Conservation (phyloP, 2,113 vertebrate species). For the Tylochromis polylepis region DNA sequence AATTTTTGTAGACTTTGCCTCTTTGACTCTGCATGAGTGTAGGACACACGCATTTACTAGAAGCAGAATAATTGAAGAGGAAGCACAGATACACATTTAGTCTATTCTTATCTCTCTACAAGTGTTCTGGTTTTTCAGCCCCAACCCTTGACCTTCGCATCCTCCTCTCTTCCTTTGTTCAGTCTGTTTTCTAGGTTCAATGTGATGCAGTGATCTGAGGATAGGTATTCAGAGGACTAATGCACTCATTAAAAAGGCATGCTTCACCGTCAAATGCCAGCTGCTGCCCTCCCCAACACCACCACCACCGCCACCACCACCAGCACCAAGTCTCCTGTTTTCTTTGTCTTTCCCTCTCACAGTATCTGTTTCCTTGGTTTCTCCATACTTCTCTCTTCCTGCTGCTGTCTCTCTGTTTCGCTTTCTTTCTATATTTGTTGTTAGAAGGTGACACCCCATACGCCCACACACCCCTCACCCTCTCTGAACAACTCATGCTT, state of each 20-base stretch:
- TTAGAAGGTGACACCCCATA: constrained; percentile 62
- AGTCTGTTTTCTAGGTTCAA: constrained; percentile 29
- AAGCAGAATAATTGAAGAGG: constrained; percentile 23
- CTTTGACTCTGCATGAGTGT: not conserved
- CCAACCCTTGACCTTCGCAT: constrained; percentile 34
- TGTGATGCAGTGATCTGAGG: constrained; percentile 47
- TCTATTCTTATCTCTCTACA: constrained; percentile 22
- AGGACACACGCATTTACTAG: not conserved
- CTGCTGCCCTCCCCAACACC: constrained; percentile 37
- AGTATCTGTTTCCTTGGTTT: constrained; percentile 34
- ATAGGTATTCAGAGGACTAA: constrained; percentile 65
- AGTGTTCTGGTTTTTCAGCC: constrained; percentile 23
- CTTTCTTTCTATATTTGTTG: constrained; percentile 54
- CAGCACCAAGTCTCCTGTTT: constrained; percentile 5
- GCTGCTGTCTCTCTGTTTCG: constrained; percentile 38
- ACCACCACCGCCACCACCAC: not conserved
- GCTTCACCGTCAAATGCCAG: constrained; percentile 72
- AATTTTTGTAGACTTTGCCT: constrained; percentile 5
- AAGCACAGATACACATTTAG: constrained; percentile 1
- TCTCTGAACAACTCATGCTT: constrained; percentile 46
- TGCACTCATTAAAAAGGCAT: constrained; percentile 73
- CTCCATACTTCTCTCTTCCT: constrained; percentile 17
- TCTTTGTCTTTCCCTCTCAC: constrained; percentile 43
- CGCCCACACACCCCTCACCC: constrained; percentile 55
- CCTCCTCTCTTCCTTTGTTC: constrained; percentile 7